A percentile compares a stretch with the other conserved stretches of the same genome.
Conservation (phyloP, 2,888 invertebrate species). For the Chaitophorus viminalis region DNA sequence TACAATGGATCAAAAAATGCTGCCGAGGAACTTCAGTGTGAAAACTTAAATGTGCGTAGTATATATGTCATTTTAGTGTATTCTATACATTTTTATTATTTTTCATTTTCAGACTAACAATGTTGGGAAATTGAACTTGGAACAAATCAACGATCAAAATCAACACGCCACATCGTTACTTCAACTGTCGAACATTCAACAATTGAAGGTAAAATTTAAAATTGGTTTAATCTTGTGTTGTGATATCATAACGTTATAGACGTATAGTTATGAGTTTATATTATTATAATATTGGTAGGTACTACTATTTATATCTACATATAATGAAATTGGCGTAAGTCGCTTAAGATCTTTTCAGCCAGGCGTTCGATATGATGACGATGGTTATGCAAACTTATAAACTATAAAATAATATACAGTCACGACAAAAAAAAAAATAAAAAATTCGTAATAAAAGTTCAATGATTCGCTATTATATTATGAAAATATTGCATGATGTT, state of each 20-base stretch:
- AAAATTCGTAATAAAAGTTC: background rate
- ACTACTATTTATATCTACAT: too few species aligned
- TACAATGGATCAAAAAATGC: constrained; percentile 69
- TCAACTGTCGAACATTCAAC: constrained; percentile 10
- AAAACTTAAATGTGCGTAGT: constrained; percentile 34
- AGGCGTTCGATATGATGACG: background rate
- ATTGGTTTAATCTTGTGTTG: too few species aligned
- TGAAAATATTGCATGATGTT: constrained; percentile 7
- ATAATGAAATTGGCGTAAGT: background rate
- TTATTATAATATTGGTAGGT: too few species aligned
- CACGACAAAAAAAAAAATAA: background rate
- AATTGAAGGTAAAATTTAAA: constrained; percentile 9
- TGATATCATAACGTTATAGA: too few species aligned
- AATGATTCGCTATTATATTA: background rate
- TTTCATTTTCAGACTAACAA: constrained; percentile 27
- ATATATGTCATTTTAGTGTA: background rate
- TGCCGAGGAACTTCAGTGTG: constrained; percentile 66
- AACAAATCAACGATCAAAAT: background rate
- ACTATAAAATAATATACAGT: background rate
- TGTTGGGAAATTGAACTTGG: constrained; percentile 53
- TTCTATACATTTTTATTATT: background rate
- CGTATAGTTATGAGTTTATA: too few species aligned
- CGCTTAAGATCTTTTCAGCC: background rate
- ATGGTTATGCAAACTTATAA: background rate
- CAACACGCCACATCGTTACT: background rate